These are phyloP conservation scores for Sitta carolinensis DNA, from an alignment of 2,797 vertebrate genomes.

Conservation along the genomic window DNA sequence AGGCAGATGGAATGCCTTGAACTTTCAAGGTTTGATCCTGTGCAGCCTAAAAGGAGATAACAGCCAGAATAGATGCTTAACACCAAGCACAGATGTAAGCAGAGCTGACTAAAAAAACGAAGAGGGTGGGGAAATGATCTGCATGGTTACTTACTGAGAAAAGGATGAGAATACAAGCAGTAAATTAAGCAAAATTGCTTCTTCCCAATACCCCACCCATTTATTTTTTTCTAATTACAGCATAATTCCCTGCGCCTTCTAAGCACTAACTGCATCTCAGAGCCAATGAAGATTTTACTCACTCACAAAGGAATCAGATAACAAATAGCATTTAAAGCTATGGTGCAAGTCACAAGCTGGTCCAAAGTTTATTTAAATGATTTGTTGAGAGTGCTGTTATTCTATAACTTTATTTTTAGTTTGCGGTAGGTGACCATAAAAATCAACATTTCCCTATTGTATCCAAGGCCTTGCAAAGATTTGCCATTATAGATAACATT, in stretches of 20 bases:
- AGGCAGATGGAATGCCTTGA: conserved; percentile 42
- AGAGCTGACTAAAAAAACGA: not conserved
- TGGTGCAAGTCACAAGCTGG: not conserved
- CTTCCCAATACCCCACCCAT: not conserved
- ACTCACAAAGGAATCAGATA: not conserved
- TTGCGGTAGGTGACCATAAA: not conserved
- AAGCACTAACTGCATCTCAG: not conserved
- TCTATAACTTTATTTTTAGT: not conserved
- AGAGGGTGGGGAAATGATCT: fast-evolving
- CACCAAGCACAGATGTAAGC: conserved; percentile 1
- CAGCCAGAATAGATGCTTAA: conserved; percentile 10
- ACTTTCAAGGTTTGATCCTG: conserved; percentile 35
- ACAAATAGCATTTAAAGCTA: not conserved
- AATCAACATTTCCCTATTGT: not conserved
- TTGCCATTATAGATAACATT: not conserved
- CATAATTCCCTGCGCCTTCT: not conserved
- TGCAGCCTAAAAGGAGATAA: conserved; percentile 17
- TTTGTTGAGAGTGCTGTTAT: not conserved
- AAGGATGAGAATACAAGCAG: not conserved
- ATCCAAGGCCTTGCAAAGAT: not conserved
- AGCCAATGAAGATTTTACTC: not conserved
- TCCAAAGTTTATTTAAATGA: not conserved
- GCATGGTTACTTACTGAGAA: not conserved
- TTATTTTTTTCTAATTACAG: not conserved
- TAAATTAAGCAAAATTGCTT: not conserved